phyloP scores from a whole-genome alignment of 2,888 invertebrate species.

The Rhamnusium bicolor region DNA sequence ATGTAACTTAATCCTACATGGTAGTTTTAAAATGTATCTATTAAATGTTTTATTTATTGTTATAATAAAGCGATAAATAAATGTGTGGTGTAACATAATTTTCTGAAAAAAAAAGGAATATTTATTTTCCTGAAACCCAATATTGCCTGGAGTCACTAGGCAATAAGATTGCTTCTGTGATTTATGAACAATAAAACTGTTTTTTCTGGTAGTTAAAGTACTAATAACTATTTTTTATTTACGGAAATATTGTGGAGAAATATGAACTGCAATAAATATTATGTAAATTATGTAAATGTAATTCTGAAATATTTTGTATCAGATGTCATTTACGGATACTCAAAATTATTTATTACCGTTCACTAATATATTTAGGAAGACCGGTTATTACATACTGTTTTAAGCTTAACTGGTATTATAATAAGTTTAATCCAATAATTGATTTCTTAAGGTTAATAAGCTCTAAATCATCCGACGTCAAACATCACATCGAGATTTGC shows the following conservation, averaged over 20 bases:
- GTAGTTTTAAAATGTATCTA: background rate
- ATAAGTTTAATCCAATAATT: background rate
- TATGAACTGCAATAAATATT: constrained; percentile 16
- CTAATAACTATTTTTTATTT: constrained; percentile 5
- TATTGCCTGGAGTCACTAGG: background rate
- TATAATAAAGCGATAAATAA: background rate
- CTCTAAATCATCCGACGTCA: constrained; percentile 1
- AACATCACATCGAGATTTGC: constrained; percentile 2
- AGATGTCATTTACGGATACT: constrained; percentile 49
- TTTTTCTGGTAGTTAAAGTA: constrained; percentile 3
- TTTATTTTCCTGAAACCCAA: background rate
- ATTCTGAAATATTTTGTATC: constrained; percentile 50
- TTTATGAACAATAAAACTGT: constrained; percentile 12
- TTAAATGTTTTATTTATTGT: background rate
- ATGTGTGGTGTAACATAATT: background rate
- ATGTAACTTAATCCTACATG: background rate
- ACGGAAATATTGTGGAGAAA: background rate
- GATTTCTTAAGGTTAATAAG: background rate
- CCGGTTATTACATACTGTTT: constrained; percentile 35
- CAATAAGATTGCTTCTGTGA: background rate
- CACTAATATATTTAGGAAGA: constrained; percentile 32
- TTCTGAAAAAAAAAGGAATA: background rate
- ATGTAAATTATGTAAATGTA: constrained; percentile 46
- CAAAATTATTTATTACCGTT: constrained; percentile 46
- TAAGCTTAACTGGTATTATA: background rate